Conservation (phyloP, 2,888 invertebrate species). For the Ditula angustiorana region DNA sequence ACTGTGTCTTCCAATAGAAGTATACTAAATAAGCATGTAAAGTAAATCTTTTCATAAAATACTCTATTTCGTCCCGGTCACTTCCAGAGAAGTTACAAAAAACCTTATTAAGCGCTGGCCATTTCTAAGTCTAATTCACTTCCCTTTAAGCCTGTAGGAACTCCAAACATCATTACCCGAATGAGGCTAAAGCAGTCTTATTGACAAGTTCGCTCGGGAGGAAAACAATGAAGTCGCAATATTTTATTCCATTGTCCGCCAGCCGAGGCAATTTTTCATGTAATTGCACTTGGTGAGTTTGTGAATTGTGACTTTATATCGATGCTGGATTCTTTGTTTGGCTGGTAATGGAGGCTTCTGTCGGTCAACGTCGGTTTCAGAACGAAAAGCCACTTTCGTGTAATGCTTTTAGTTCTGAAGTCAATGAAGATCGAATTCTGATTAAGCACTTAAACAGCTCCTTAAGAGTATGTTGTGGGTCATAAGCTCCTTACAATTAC, state of each 20-base stretch:
- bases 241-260: constrained; percentile 52
- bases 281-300: constrained; percentile 48
- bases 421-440: not conserved
- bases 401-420: constrained; percentile 5
- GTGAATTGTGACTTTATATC: constrained; percentile 32
- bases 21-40: no score
- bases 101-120: not conserved
- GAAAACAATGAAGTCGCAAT: constrained; percentile 44
- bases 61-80: no score
- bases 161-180: constrained; percentile 26
- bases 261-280: constrained; percentile 53
- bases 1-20: no score
- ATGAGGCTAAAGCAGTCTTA: constrained; percentile 27
- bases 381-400: constrained; percentile 13
- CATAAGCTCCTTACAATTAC: no score
- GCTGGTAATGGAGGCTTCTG: constrained; percentile 24
- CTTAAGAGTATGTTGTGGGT: no score
- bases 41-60: no score
- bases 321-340: constrained; percentile 27
- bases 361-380: constrained; percentile 9
- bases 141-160: constrained; percentile 5
- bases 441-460: no score
- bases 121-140: constrained; percentile 8
- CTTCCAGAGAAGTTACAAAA: not conserved
- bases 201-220: constrained; percentile 31